Evolutionary conservation across 2,888 invertebrate genomes (phyloP), one percentile per base, ranked within the genome.

Genomic region (Gandaritis pyraliata): DNA sequence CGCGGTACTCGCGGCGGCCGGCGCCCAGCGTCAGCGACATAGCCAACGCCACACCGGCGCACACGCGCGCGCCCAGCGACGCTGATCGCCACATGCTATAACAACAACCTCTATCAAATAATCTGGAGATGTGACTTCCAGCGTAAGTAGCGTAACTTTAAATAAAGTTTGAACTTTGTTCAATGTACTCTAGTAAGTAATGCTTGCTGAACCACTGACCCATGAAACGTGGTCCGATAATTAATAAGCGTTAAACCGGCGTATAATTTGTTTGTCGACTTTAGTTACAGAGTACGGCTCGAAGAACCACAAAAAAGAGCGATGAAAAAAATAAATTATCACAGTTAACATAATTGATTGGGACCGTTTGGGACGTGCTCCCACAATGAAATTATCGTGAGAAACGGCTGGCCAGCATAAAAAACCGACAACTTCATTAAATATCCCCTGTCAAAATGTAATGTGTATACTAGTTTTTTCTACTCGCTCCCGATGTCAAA

Each of bases 271-370:
- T 87, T 83, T 86, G 85, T 85, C 82, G 80, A 86, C 85, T 78
- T 66, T 38, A n/a, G 38, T 43, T 79, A 82, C 81, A 76, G 80
- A 82, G 79, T 68, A 64, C 65, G 71, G 70, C 68, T 72, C 70
- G 72, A 70, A 67, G 66, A 72, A 68, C 70, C 72, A 72, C 72
- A 73, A 71, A 77, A 77, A 78, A 78, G n/a, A n/a, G 53, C 48
- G 55, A 68, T 52, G 61, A 65, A 64, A 65, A 41, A 69, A 83
- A 77, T 75, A 84, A 88, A 89, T 90, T 86, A 89, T 88, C 90
- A 90, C 87, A 86, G 85, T 88, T 87, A 90, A 89, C 86, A 84
- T 91, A 90, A 91, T 90, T 89, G 90, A 90, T 90, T 90, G 90
- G 82, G 85, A 77, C 82, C 82, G 83, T 85, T 82, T 77, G 82